Evolutionary conservation across 2,888 invertebrate species (phyloP), one percentile per base, ranked within the genome.

Genomic region (Idaea straminata): DNA sequence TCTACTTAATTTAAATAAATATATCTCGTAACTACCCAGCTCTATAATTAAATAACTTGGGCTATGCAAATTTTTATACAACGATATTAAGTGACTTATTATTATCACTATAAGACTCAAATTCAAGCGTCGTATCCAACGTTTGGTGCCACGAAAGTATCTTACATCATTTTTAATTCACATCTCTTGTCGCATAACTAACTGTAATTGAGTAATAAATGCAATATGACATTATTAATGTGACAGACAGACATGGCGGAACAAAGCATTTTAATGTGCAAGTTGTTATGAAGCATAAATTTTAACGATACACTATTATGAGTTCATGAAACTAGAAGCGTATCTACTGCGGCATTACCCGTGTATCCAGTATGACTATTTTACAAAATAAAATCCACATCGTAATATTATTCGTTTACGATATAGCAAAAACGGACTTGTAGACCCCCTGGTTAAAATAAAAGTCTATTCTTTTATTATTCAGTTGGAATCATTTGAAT

Each of bases 151-250:
- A 16, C 34, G 59, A 59, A 16, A 59, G 34, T 59, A 25, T 15
- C 59, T 69, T 64, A 68, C 64, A 64, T 68, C 64, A 66, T 62
- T 58, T 62, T 63, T 63, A 69, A 69, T 66, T 69, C 63, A 57
- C 62, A 10, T 66, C 61, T 61, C 63, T 62, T 66, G 65, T 67
- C 69, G 61, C 66, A 62, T 68, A 69, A 69, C 64, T 65, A 67
- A 67, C 67, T 58, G 63, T 66, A 68, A 67, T 70, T 68, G 69
- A 72, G 67, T 64, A 63, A 65, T 69, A 69, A 70, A 68, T 66
- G 70, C 64, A 66, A 64, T 66, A 67, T 64, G 62, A 69, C 61
- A 61, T 70, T 70, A 70, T 66, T 70, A 64, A 69, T 66, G 64
- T 57, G 72, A 65, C 70, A 66, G 65, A 61, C 59, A 61, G 59